These are phyloP conservation scores for Lochmaea crataegi DNA, from an alignment of 2,888 invertebrate genomes.

Conservation along the genomic window DNA sequence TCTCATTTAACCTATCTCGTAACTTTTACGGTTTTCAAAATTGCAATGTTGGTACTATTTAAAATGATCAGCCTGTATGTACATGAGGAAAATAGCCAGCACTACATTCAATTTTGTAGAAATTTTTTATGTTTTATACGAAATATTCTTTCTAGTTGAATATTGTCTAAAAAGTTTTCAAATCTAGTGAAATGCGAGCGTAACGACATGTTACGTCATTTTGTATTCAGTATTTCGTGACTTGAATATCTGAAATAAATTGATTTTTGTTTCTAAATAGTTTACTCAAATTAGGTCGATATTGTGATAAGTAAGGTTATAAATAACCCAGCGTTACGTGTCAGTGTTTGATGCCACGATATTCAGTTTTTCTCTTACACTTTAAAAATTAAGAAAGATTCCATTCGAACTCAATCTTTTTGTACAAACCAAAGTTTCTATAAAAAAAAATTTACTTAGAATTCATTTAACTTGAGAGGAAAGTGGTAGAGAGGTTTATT, in stretches of 20 bases:
- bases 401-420: background rate
- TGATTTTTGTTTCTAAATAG: conserved; percentile 44
- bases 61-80: too few species aligned
- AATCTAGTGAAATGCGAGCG: background rate
- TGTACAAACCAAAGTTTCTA: background rate
- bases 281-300: conserved; percentile 41
- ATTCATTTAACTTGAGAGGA: too few species aligned
- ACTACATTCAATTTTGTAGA: too few species aligned
- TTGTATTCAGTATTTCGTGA: conserved; percentile 45
- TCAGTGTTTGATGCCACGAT: conserved; percentile 24
- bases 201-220: conserved; percentile 28
- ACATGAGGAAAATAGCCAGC: too few species aligned
- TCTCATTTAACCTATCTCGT: too few species aligned
- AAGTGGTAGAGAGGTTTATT: too few species aligned
- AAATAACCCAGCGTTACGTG: conserved; percentile 41
- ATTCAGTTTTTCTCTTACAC: conserved; percentile 17
- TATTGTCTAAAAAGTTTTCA: background rate
- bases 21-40: too few species aligned
- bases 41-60: too few species aligned
- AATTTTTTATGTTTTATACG: too few species aligned
- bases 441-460: too few species aligned
- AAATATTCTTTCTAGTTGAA: too few species aligned
- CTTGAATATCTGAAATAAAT: conserved; percentile 39
- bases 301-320: conserved; percentile 40
- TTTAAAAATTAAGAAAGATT: background rate